These are phyloP conservation scores for Masticophis lateralis DNA, from an alignment of 2,797 vertebrate genomes.

Conservation along the genomic window DNA sequence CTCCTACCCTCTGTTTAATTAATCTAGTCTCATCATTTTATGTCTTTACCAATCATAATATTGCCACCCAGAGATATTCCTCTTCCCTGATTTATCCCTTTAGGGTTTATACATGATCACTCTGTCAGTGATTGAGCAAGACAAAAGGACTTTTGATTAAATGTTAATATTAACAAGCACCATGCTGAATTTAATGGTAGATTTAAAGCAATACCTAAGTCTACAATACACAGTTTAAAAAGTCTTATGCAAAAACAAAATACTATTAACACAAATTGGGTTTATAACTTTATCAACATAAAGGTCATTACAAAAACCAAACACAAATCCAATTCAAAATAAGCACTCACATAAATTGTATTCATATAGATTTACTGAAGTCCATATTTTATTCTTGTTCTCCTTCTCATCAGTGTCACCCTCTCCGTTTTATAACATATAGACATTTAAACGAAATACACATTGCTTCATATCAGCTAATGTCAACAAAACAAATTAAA, in stretches of 20 bases:
- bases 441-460: neutral
- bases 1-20: conserved; percentile 66
- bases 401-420: neutral
- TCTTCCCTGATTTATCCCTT: conserved; percentile 44
- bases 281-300: neutral
- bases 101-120: conserved; percentile 45
- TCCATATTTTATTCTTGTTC: neutral
- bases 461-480: conserved; percentile 13
- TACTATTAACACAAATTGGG: neutral
- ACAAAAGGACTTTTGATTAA: neutral
- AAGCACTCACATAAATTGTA: neutral
- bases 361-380: neutral
- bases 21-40: conserved; percentile 62
- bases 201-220: neutral
- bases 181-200: neutral
- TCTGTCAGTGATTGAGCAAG: conserved; percentile 44
- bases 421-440: neutral
- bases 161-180: neutral
- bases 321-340: neutral
- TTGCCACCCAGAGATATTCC: conserved; percentile 33
- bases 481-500: neutral
- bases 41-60: conserved; percentile 48
- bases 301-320: neutral
- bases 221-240: neutral
- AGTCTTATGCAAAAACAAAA: neutral